These are phyloP conservation scores for Byasa hedistus DNA, from an alignment of 2,888 invertebrate species.

Conservation along the genomic window DNA sequence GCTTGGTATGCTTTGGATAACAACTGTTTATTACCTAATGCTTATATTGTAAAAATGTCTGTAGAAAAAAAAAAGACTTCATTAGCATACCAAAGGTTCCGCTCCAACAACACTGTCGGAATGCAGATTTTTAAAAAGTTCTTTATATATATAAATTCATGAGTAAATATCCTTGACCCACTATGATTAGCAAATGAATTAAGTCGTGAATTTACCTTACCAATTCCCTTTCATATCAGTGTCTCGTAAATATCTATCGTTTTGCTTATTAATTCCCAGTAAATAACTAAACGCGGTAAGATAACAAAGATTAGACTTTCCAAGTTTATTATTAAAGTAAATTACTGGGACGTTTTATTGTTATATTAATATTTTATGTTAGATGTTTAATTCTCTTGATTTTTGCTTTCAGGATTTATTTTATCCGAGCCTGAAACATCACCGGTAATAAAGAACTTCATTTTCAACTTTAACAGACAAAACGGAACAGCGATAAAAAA, in stretches of 20 bases:
- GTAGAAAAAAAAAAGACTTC: no score
- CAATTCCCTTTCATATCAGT: neutral
- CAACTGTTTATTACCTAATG: neutral
- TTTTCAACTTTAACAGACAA: conserved; percentile 24
- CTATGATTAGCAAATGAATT: no score
- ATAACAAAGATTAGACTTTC: neutral
- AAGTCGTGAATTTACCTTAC: no score
- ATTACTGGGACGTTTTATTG: neutral
- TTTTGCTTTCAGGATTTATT: conserved; percentile 32
- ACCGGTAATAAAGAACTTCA: conserved; percentile 33
- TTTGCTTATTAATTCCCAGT: neutral
- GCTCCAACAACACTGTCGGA: no score
- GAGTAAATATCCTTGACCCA: no score
- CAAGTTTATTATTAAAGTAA: neutral
- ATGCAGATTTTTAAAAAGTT: no score
- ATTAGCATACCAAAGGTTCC: no score
- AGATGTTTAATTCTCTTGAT: no score
- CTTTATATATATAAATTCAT: no score
- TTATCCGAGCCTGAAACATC: conserved; percentile 39
- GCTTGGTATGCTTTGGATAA: conserved; percentile 12
- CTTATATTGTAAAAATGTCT: neutral
- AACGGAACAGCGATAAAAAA: conserved; percentile 27
- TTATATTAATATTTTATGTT: no score
- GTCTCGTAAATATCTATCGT: neutral
- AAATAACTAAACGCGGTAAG: neutral